These are phyloP conservation scores for Uropetala carovei DNA, from an alignment of 2,888 invertebrate genomes.

Conservation along the genomic window DNA sequence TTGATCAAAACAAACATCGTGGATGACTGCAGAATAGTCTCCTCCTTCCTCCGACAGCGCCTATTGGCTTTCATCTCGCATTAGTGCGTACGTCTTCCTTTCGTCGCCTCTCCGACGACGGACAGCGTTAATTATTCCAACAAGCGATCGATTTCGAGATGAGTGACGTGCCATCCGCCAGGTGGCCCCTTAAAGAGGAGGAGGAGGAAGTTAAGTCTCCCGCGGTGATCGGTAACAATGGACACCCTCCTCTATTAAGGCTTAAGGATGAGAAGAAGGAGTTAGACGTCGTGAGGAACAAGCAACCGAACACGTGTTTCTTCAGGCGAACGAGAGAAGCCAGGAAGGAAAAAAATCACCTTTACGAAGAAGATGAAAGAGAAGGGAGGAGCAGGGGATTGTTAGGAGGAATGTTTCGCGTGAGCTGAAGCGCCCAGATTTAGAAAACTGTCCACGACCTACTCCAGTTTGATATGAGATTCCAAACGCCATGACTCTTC, in stretches of 20 bases:
- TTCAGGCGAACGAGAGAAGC: background rate
- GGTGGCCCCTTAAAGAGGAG: background rate
- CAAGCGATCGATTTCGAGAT: conserved; percentile 38
- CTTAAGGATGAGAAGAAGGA: background rate
- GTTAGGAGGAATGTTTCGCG: conserved; percentile 12
- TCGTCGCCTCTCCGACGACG: conserved; percentile 13
- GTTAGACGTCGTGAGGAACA: background rate
- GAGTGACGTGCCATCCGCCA: conserved; percentile 45
- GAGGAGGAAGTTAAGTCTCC: conserved; percentile 30
- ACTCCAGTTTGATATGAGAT: background rate
- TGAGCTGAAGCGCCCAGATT: background rate
- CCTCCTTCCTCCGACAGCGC: no score
- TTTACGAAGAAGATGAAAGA: background rate
- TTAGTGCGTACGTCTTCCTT: background rate
- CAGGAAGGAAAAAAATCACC: background rate
- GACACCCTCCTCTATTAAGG: conserved; percentile 23
- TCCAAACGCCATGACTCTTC: background rate
- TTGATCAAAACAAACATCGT: background rate
- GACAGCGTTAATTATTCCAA: conserved; percentile 43
- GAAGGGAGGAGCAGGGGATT: background rate
- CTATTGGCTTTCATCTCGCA: background rate
- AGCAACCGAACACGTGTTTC: background rate
- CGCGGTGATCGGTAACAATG: conserved; percentile 34
- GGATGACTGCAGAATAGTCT: background rate
- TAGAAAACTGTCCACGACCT: background rate